Percentiles rank a stretch among this genome's conserved stretches.
Evolutionary conservation across 2,113 vertebrate genomes (phyloP).

Genomic region (Anser cygnoides): DNA sequence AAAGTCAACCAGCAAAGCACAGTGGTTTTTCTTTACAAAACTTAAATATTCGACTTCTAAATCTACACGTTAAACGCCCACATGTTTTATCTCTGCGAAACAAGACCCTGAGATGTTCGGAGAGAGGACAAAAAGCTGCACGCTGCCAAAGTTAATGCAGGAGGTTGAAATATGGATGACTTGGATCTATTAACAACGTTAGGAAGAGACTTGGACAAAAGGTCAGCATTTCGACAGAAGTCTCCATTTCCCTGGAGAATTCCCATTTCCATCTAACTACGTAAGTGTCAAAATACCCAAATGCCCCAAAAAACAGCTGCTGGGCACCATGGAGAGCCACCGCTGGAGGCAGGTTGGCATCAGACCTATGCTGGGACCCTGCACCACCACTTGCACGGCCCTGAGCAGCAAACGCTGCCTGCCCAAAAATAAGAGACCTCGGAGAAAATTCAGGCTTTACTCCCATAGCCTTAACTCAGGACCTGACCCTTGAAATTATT

Average conservation of each 20-base stretch:
- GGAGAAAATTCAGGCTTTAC: background rate
- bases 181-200: slow-evolving; percentile 40
- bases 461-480: background rate
- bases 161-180: slow-evolving; percentile 25
- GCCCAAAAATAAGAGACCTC: background rate
- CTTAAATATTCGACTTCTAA: slow-evolving; percentile 22
- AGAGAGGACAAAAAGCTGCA: background rate
- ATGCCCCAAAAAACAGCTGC: background rate
- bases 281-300: background rate
- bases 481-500: background rate
- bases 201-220: background rate
- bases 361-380: background rate
- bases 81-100: background rate
- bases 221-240: background rate
- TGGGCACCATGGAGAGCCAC: background rate
- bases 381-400: background rate
- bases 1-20: background rate
- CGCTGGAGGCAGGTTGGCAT: fast-evolving
- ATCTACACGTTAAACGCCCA: background rate
- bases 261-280: background rate
- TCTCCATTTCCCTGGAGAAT: background rate
- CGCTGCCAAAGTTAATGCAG: background rate
- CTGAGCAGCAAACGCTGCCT: background rate
- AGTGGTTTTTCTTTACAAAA: background rate
- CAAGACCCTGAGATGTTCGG: background rate